Evolutionary conservation across 2,113 vertebrate genomes (phyloP).

Genomic region (Empidonax traillii): DNA sequence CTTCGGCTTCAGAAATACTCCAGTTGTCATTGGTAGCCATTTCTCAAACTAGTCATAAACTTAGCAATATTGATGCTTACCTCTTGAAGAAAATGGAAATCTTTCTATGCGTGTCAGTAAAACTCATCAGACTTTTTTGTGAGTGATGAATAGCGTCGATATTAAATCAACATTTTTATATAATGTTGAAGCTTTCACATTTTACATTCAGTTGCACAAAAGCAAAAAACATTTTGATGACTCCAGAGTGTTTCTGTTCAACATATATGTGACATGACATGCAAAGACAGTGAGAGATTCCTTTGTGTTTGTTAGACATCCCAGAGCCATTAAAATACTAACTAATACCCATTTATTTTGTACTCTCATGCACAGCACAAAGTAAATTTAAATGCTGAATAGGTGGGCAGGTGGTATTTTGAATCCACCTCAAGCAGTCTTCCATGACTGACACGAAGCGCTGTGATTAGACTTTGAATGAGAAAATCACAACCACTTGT

Average conservation of each 20-base stretch:
- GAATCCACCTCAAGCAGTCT: background rate
- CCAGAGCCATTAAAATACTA: background rate
- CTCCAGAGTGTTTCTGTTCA: background rate
- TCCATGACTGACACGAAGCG: background rate
- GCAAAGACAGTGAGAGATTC: background rate
- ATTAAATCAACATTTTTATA: background rate
- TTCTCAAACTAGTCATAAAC: background rate
- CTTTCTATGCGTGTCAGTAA: background rate
- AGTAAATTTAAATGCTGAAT: background rate
- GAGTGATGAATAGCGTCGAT: background rate
- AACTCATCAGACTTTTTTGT: background rate
- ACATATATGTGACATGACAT: background rate
- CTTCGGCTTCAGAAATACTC: background rate
- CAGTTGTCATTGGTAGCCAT: background rate
- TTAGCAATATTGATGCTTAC: background rate
- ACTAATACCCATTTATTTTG: background rate
- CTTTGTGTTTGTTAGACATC: background rate
- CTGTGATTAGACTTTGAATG: background rate
- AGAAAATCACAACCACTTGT: background rate
- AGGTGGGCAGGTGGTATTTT: background rate
- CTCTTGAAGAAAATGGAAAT: background rate
- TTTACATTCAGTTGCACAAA: background rate
- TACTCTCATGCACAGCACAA: background rate
- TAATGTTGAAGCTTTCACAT: background rate
- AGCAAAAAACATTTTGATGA: background rate